Percentiles rank a stretch among this genome's conserved stretches.
Evolutionary conservation across 2,113 vertebrate species (phyloP).

Genomic region (Raja brachyura): DNA sequence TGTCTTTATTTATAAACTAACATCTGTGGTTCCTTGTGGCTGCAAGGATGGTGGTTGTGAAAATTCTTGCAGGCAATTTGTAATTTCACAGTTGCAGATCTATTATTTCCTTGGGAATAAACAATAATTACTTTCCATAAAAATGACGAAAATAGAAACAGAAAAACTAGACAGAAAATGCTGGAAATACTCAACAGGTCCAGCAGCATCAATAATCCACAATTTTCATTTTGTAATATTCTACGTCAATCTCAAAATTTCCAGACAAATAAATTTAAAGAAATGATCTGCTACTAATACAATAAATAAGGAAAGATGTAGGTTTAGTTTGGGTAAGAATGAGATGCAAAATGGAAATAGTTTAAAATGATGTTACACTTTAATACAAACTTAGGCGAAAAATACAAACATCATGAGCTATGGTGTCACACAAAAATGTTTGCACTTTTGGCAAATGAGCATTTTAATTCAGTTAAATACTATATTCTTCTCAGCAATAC

Average conservation of each 20-base stretch:
- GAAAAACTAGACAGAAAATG: no score
- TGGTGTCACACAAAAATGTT: neutral
- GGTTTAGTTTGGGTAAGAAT: neutral
- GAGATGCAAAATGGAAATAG: neutral
- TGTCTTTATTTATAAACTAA: no score
- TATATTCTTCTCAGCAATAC: neutral
- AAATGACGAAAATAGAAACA: no score
- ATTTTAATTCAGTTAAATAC: neutral
- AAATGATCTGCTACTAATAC: neutral
- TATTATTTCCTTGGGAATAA: neutral
- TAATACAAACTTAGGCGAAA: neutral
- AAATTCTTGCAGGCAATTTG: neutral
- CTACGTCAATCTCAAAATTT: neutral
- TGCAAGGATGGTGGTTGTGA: neutral
- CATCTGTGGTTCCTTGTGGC: neutral
- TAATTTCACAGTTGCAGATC: neutral
- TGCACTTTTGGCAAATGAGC: neutral
- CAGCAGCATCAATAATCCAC: neutral
- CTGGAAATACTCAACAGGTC: no score
- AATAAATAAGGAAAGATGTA: neutral
- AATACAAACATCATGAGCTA: neutral
- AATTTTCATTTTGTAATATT: neutral
- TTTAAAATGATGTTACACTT: neutral
- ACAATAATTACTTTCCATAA: neutral
- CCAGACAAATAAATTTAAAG: neutral